Evolutionary conservation across 64 coral and sea anemone genomes (phyloP).

Genomic region (Dendronephthya gigantea): DNA sequence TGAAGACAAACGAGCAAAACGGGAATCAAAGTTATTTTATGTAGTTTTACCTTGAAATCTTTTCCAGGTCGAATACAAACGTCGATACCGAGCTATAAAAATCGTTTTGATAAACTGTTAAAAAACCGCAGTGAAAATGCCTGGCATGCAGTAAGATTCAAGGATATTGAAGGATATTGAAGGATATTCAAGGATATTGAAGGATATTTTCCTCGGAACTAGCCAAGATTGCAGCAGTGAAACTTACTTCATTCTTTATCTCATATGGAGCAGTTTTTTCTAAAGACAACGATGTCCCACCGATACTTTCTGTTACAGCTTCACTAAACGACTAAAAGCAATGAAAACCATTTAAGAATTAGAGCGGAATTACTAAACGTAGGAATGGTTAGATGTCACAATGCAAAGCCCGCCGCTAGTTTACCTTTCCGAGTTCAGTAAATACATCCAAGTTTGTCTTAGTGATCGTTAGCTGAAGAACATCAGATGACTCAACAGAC

Average conservation of each 20-base stretch:
- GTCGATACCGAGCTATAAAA: slow-evolving; percentile 29
- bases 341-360: neutral
- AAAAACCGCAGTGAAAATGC: neutral
- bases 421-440: slow-evolving; percentile 73
- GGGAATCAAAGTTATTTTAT: no score
- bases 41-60: slow-evolving; percentile 9
- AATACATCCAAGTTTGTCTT: slow-evolving; percentile 80
- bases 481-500: slow-evolving; percentile 56
- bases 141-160: no score
- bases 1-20: no score
- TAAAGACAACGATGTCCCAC: slow-evolving; percentile 27
- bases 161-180: neutral
- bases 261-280: slow-evolving; percentile 56
- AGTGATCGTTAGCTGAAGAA: slow-evolving; percentile 69
- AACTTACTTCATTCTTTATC: slow-evolving; percentile 77
- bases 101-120: neutral
- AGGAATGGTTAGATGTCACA: no score
- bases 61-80: slow-evolving; percentile 36
- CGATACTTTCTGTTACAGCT: slow-evolving; percentile 56
- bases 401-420: no score
- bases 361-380: neutral
- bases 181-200: neutral
- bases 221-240: no score
- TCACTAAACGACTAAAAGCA: slow-evolving; percentile 59
- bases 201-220: no score